These are phyloP conservation scores for Horisme vitalbata DNA, from an alignment of 2,888 invertebrate species.

Conservation along the genomic window DNA sequence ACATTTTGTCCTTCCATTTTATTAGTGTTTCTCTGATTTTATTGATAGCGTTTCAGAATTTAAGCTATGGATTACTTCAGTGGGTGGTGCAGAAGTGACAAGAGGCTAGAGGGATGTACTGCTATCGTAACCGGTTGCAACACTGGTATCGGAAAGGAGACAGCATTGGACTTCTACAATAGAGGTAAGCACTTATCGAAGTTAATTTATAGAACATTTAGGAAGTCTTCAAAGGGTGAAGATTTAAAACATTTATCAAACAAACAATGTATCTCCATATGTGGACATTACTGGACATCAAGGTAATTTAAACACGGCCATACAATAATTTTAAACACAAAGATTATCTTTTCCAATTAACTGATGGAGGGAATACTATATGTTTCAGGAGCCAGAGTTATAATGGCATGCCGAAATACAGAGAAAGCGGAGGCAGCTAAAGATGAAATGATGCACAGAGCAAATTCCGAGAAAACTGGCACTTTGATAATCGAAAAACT, in stretches of 20 bases:
- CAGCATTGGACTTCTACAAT: conserved; percentile 79
- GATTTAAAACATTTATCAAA: too few species aligned
- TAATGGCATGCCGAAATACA: conserved; percentile 75
- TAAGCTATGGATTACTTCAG: conserved; percentile 62
- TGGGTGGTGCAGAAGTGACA: conserved; percentile 56
- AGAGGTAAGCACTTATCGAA: conserved; percentile 68
- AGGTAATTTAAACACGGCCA: too few species aligned
- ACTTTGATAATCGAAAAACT: conserved; percentile 67
- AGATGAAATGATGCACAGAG: conserved; percentile 63
- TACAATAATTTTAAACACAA: too few species aligned
- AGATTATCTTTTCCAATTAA: too few species aligned
- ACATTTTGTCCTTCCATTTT: too few species aligned
- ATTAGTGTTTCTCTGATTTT: too few species aligned
- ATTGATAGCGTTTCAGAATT: background rate
- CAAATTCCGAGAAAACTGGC: conserved; percentile 37
- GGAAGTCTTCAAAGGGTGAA: too few species aligned
- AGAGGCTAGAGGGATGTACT: conserved; percentile 74
- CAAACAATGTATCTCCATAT: too few species aligned
- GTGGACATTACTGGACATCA: too few species aligned
- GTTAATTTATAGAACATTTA: too few species aligned
- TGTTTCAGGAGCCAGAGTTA: conserved; percentile 71
- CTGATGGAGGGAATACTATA: too few species aligned
- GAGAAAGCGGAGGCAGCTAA: conserved; percentile 79
- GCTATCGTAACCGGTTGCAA: conserved; percentile 85
- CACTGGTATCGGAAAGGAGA: conserved; percentile 89